phyloP scores from a whole-genome alignment of 2,113 vertebrate genomes.

The Anser brachyrhynchus region DNA sequence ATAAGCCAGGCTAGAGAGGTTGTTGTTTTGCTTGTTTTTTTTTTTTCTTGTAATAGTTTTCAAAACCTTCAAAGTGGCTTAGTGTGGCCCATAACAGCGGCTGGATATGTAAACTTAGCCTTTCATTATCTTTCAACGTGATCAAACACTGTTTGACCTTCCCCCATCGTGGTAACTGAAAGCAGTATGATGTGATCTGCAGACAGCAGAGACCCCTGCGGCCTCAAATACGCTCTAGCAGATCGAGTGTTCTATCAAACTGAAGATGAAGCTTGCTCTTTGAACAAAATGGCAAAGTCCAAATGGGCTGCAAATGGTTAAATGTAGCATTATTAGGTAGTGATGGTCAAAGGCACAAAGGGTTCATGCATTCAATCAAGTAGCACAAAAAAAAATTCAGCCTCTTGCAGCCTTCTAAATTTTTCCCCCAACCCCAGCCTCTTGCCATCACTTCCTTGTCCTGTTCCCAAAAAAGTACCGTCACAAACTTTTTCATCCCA shows the following conservation, averaged over 20 bases:
- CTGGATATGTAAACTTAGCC: conserved; percentile 82
- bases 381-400: conserved; percentile 78
- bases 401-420: conserved; percentile 76
- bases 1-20: conserved; percentile 75
- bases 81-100: conserved; percentile 81
- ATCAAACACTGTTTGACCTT: conserved; percentile 82
- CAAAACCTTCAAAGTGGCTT: conserved; percentile 79
- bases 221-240: conserved; percentile 46
- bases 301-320: conserved; percentile 79
- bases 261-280: conserved; percentile 81
- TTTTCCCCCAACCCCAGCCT: conserved; percentile 77
- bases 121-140: conserved; percentile 75
- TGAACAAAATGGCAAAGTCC: conserved; percentile 78
- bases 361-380: conserved; percentile 80
- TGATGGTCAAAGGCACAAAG: conserved; percentile 85
- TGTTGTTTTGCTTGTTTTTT: conserved; percentile 51
- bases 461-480: conserved; percentile 81
- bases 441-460: conserved; percentile 82
- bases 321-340: conserved; percentile 76
- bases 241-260: conserved; percentile 74
- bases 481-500: conserved; percentile 79
- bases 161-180: conserved; percentile 77
- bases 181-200: conserved; percentile 71
- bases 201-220: conserved; percentile 34
- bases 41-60: conserved; percentile 59